Base-by-base conservation (phyloP, 2,113 vertebrate genomes). In the Sturnus vulgaris region DNA sequence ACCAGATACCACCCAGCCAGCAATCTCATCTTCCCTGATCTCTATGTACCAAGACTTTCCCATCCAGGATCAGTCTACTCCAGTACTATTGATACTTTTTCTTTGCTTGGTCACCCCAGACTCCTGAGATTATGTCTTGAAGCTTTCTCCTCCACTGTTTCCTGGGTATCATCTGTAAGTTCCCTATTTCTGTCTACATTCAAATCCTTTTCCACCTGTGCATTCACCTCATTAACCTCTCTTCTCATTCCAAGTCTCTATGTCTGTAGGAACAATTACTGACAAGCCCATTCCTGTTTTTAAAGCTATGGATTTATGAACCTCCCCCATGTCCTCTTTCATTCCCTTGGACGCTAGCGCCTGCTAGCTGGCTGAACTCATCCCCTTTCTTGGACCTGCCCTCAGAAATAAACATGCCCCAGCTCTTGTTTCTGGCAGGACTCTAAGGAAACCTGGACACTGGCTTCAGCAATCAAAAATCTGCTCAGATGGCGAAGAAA, bases 361-460 rank as follows among this genome's bases (percentile, higher is more conserved):
- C 86, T 97, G 88, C 88, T 93, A 93, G 86, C 82, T 96, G 95
- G 82, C 86, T 95, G 95, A 96, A 94, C 47, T 83, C 88, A 77
- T 53, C 30, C 76, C 18, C 40, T 85, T 49, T 91, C 82, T 93
- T 96, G 95, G 90, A 90, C 86, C 86, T 96, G 8, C 71, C 90
- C 80, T 93, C 33, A 95, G 92, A 92, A 95, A 86, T 73, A 90
- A 86, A 83, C 72, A 94, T 92, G 60, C 88, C 90, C 92, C 47
- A 55, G 85, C 55, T 77, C 88, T 95, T 94, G 35, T 78, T 96
- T 88, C 94, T 94, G 88, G 86, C 79, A 93, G 82, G 83, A 70
- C 66, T 90, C 61, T 53, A 71, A 94, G 78, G 86, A 94, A 96
- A 92, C 79, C 64, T 90, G 80, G 82, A 93, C 50, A 28, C 14